Base-by-base conservation (phyloP, 2,797 vertebrate genomes). In the Rhincodon typus region DNA sequence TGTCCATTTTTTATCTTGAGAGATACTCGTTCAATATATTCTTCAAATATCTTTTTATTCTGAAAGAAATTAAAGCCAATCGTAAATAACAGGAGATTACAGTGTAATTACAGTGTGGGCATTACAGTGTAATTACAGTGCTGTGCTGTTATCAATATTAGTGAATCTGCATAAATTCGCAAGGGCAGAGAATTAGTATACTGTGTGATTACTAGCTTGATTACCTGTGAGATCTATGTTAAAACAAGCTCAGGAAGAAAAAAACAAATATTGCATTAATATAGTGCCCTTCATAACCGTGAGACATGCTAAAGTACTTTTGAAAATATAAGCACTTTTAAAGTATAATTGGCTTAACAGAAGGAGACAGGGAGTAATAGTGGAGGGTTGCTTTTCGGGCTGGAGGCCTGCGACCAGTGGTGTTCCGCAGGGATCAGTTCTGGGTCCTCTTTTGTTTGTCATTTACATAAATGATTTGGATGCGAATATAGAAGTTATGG, bases 1-100 rank as follows among this genome's bases (percentile, higher is more conserved):
- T 96, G 95, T 84, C 96, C 96, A 67, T 72, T 66, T 50, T 95
- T 96, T 57, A 97, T 82, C 66, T 96, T 96, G 72, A 96, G 19
- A 93, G 46, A 79, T 13, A 15, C 5, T 95, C 97, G 96, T 21
- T 50, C 27, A 96, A 82, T 25, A 19, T 34, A 95, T 0, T 1
- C 0, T 79, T 70, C 95, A 96, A 97, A 38, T 84, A 94, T 96
- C 30, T 10, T 95, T 95, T 97, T 97, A 96, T 97, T 96, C 98
- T 98, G 96, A 96, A 95, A 96, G 93, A 96, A 27, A 27, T 10
- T 4, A 95, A 77, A 95, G 70, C 46, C 4, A 13, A 77, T 77
- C 2, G 7, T 95, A 21, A 95, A 95, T 93, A 69, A 17, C 17
- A 34, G 17, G 19, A n/a, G 17, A 30, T 34, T 62, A 69, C 38